These are phyloP conservation scores for Neopelma chrysocephalum DNA, from an alignment of 2,797 vertebrate genomes.

Conservation along the genomic window DNA sequence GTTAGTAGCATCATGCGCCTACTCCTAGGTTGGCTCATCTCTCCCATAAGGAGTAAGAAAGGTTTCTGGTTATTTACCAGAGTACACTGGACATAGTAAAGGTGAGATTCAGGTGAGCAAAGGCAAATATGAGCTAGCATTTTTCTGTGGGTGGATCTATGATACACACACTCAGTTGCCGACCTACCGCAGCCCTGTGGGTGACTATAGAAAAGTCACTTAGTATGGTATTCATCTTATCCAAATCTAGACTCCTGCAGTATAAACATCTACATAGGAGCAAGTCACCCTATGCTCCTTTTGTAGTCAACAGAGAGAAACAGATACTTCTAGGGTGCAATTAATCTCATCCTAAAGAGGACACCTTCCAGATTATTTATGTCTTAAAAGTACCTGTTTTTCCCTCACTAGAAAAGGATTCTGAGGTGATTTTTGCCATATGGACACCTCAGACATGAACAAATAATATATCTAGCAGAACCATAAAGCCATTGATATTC, in stretches of 20 bases:
- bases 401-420: slow-evolving; percentile 38
- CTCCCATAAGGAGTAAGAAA: neutral
- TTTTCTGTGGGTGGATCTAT: neutral
- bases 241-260: slow-evolving; percentile 55
- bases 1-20: neutral
- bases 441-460: slow-evolving; percentile 48
- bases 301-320: slow-evolving; percentile 58
- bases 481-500: slow-evolving; percentile 59
- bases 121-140: neutral
- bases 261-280: slow-evolving; percentile 62
- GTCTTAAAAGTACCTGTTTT: slow-evolving; percentile 53
- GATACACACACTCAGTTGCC: neutral
- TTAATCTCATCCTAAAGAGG: slow-evolving; percentile 56
- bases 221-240: slow-evolving; percentile 57
- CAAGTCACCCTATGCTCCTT: slow-evolving; percentile 42
- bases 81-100: neutral
- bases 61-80: neutral
- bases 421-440: slow-evolving; percentile 66
- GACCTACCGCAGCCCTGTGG: slow-evolving; percentile 49
- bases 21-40: neutral
- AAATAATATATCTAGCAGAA: slow-evolving; percentile 54
- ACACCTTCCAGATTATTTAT: slow-evolving; percentile 52
- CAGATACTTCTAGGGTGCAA: slow-evolving; percentile 51
- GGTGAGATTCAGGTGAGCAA: neutral
- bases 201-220: slow-evolving; percentile 32